Evolutionary conservation across 1,140 invertebrate genomes (phyloP).

Genomic region (Whitmania pigra): DNA sequence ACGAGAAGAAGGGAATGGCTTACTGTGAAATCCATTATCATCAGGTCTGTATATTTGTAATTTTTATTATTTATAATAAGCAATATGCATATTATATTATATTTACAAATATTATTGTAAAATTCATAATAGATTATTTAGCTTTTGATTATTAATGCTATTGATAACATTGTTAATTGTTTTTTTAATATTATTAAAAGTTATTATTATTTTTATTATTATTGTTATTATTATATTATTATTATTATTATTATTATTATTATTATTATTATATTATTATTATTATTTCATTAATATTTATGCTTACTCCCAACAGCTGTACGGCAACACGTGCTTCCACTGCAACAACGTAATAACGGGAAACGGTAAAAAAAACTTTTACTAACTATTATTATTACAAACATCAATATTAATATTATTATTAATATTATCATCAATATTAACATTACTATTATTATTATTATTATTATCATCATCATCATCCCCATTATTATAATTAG

Average conservation of each 20-base stretch:
- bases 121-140: background rate
- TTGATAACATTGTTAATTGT: too few relatives aligned
- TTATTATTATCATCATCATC: too few relatives aligned
- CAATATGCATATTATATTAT: background rate
- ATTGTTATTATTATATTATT: background rate
- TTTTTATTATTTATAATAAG: background rate
- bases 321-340: constrained; percentile 96
- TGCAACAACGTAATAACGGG: constrained; percentile 95
- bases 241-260: background rate
- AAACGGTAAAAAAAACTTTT: constrained; percentile 59
- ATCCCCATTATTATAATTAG: background rate
- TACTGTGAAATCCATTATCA: constrained; percentile 99
- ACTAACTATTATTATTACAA: too few relatives aligned
- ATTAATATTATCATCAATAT: too few relatives aligned
- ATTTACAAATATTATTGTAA: background rate
- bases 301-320: constrained; percentile 58
- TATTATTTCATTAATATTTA: constrained; percentile 7
- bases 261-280: background rate
- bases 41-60: constrained; percentile 32
- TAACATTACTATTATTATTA: too few relatives aligned
- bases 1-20: constrained; percentile 92
- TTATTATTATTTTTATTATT: background rate
- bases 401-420: too few relatives aligned
- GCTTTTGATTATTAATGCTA: too few relatives aligned
- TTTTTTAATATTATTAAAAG: too few relatives aligned